Evolutionary conservation across 2,113 vertebrate genomes (phyloP).

Genomic region (Suncus etruscus): DNA sequence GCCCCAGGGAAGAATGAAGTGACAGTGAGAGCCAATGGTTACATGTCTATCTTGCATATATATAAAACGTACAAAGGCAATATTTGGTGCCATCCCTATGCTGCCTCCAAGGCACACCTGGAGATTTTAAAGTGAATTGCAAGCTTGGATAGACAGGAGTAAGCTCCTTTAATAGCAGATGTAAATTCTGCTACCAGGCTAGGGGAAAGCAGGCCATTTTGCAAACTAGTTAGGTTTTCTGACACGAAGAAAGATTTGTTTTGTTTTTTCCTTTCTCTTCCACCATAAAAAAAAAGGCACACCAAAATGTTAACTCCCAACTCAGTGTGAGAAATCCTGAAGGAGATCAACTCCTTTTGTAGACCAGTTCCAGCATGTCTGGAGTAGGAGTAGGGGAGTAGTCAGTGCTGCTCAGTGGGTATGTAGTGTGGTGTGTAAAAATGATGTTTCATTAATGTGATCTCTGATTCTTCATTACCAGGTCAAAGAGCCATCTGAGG

Average conservation of each 20-base stretch:
- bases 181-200: constrained; percentile 50
- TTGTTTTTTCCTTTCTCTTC: not conserved
- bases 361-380: not conserved
- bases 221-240: constrained; percentile 38
- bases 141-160: not conserved
- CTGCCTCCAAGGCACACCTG: not conserved
- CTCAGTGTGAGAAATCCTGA: not conserved
- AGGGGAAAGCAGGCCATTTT: not conserved
- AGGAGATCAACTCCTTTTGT: not conserved
- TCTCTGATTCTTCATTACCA: not conserved
- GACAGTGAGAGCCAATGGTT: not conserved
- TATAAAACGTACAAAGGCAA: no score
- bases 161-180: constrained; percentile 6
- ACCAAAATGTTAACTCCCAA: not conserved
- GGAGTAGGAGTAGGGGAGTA: not conserved
- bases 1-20: not conserved
- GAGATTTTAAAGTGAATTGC: not conserved
- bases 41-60: not conserved
- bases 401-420: no score
- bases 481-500: not conserved
- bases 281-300: not conserved
- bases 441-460: not conserved
- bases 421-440: no score
- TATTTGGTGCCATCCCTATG: not conserved
- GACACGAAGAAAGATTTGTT: not conserved